These are phyloP conservation scores for Geopemphigus sp. DNA, from an alignment of 1,140 invertebrate species.

Conservation along the genomic window DNA sequence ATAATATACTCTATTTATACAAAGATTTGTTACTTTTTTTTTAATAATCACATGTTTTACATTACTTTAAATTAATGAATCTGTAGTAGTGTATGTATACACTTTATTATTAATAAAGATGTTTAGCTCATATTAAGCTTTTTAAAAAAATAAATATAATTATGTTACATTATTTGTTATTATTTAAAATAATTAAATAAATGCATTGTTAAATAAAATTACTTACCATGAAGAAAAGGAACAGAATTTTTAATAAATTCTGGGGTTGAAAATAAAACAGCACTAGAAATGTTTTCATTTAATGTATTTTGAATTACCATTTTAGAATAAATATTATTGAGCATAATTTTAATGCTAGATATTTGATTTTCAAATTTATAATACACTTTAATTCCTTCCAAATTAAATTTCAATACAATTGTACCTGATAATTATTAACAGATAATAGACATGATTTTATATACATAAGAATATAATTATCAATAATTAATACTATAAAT, in stretches of 20 bases:
- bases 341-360: conserved; percentile 25
- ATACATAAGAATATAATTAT: too few species aligned
- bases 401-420: conserved; percentile 24
- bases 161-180: too few species aligned
- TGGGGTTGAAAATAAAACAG: conserved; percentile 23
- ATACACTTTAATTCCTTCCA: conserved; percentile 21
- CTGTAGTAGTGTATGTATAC: too few species aligned
- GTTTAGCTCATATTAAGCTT: too few species aligned
- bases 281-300: conserved; percentile 12
- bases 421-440: conserved; percentile 5
- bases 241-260: conserved; percentile 11
- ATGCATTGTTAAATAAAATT: not conserved
- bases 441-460: not conserved
- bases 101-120: too few species aligned
- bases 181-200: too few species aligned
- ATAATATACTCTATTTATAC: too few species aligned
- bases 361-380: conserved; percentile 26
- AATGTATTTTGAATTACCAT: not conserved
- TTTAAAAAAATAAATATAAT: too few species aligned
- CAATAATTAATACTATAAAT: too few species aligned
- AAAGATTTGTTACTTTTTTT: too few species aligned
- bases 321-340: conserved; percentile 31
- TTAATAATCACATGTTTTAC: too few species aligned
- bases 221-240: conserved; percentile 39
- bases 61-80: too few species aligned